Evolutionary conservation across 2,888 invertebrate species (phyloP).

Genomic region (Anthophora plumipes): DNA sequence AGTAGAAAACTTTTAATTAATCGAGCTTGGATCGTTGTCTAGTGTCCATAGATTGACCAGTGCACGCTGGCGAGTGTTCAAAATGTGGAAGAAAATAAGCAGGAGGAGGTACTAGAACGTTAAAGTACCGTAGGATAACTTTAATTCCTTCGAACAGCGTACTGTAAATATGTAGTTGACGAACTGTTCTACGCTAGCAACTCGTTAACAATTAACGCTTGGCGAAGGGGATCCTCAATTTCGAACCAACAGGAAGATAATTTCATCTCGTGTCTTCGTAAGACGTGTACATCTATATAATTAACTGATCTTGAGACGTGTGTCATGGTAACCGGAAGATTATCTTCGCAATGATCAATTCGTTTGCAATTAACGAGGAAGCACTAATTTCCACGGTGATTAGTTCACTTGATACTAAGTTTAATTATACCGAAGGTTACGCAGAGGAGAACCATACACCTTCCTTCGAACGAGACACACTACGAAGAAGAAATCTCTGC

Average conservation of each 20-base stretch:
- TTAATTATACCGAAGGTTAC: conserved; percentile 15
- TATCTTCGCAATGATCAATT: conserved; percentile 30
- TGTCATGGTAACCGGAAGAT: not conserved
- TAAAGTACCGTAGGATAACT: not conserved
- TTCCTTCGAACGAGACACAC: too few species aligned
- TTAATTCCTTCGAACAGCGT: conserved; percentile 9
- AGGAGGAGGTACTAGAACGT: not conserved
- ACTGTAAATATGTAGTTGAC: not conserved
- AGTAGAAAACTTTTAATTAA: conserved; percentile 43
- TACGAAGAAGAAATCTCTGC: too few species aligned
- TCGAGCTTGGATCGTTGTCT: not conserved
- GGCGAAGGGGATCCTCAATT: not conserved
- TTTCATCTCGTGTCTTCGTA: not conserved
- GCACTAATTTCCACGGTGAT: conserved; percentile 27
- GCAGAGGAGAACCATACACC: too few species aligned
- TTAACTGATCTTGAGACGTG: too few species aligned
- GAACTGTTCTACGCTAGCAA: not conserved
- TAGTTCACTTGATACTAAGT: not conserved
- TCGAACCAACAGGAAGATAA: not conserved
- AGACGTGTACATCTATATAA: too few species aligned
- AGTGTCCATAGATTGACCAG: not conserved
- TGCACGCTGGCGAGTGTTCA: too few species aligned
- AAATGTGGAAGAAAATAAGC: too few species aligned
- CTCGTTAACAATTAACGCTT: conserved; percentile 31
- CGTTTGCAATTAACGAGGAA: conserved; percentile 24